A percentile compares a stretch with the other conserved stretches of the same genome.
phyloP scores from a whole-genome alignment of 2,113 vertebrate species.

The Notothenia coriiceps region DNA sequence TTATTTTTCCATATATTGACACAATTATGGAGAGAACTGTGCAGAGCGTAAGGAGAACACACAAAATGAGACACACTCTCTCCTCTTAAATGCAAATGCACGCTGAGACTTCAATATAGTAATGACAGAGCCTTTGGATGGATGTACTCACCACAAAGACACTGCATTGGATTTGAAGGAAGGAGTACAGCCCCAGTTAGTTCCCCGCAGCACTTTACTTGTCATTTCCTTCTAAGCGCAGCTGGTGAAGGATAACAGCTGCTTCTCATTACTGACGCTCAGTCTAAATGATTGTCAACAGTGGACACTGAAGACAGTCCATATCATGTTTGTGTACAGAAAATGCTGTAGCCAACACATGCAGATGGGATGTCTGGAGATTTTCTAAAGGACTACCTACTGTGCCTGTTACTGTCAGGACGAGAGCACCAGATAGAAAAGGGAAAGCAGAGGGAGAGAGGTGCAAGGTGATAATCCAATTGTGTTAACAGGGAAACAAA shows the following conservation, averaged over 20 bases:
- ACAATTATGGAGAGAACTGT: background rate
- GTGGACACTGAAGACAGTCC: conserved; percentile 33
- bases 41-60: conserved; percentile 17
- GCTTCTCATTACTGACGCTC: conserved; percentile 64
- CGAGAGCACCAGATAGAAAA: background rate
- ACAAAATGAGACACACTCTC: conserved; percentile 14
- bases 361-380: conserved; percentile 21
- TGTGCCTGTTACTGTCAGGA: conserved; percentile 14
- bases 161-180: conserved; percentile 40
- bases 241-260: conserved; percentile 69
- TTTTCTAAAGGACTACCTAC: background rate
- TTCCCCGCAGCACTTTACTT: conserved; percentile 58
- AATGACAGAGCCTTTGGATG: conserved; percentile 33
- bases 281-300: conserved; percentile 46
- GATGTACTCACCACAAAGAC: conserved; percentile 16
- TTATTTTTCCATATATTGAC: background rate
- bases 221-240: conserved; percentile 54
- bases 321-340: conserved; percentile 19
- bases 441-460: background rate
- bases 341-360: conserved; percentile 14
- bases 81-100: conserved; percentile 27
- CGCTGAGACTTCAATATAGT: conserved; percentile 27
- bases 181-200: conserved; percentile 24
- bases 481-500: background rate
- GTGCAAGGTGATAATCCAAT: background rate